Conservation (phyloP, 2,888 invertebrate genomes). For the Drosophila leonis region DNA sequence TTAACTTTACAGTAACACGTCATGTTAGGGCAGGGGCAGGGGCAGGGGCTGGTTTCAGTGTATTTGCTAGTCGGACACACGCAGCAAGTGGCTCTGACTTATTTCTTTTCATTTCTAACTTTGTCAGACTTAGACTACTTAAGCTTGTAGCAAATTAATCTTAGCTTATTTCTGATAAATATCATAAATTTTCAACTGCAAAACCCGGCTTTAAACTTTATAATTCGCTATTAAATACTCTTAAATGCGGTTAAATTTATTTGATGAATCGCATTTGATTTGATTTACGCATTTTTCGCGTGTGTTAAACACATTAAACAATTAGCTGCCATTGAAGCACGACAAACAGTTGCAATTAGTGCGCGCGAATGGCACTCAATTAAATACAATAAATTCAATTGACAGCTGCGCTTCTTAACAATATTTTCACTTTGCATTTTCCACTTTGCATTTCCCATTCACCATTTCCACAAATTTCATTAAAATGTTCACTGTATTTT, state of each 20-base stretch:
- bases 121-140: not conserved
- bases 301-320: conserved; percentile 55
- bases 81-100: not conserved
- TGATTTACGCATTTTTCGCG: conserved; percentile 6
- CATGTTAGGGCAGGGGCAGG: too few relatives aligned
- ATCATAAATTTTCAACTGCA: not conserved
- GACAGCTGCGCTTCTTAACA: conserved; percentile 58
- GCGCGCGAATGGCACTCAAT: conserved; percentile 70
- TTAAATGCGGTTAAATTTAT: conserved; percentile 2
- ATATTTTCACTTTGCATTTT: not conserved
- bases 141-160: not conserved
- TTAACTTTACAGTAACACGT: too few relatives aligned
- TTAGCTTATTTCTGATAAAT: not conserved
- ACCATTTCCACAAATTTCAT: conserved; percentile 11
- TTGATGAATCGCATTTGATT: conserved; percentile 17
- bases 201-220: not conserved
- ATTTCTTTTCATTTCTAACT: not conserved
- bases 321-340: conserved; percentile 56
- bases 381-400: conserved; percentile 75
- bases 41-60: not conserved
- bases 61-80: not conserved
- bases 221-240: not conserved
- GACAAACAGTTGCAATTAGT: conserved; percentile 69
- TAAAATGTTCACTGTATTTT: conserved; percentile 22
- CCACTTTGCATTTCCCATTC: not conserved